These are phyloP conservation scores for Megathymus violae DNA, from an alignment of 1,140 invertebrate genomes.

Conservation along the genomic window DNA sequence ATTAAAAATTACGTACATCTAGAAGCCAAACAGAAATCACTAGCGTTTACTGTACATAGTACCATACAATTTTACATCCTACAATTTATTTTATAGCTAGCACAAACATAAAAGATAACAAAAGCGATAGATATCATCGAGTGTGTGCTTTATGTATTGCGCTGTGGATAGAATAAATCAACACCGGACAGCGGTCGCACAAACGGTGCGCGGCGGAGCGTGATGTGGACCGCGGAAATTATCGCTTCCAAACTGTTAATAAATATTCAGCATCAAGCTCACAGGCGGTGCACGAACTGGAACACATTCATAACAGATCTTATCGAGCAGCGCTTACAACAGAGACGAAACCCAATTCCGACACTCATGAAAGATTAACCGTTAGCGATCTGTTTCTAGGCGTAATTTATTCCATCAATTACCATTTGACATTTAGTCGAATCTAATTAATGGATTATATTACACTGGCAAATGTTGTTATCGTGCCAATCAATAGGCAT, in stretches of 20 bases:
- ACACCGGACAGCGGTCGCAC: conserved; percentile 42
- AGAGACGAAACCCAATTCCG: neutral
- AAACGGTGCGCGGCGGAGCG: conserved; percentile 50
- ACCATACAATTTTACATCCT: too few relatives aligned
- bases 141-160: conserved; percentile 26
- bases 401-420: conserved; percentile 22
- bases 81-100: too few relatives aligned
- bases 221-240: conserved; percentile 49
- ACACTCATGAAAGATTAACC: neutral
- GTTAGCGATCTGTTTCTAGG: neutral
- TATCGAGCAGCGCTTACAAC: neutral
- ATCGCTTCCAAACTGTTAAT: conserved; percentile 57
- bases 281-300: conserved; percentile 4
- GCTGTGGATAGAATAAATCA: conserved; percentile 44
- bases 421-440: conserved; percentile 23
- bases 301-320: conserved; percentile 2
- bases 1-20: too few relatives aligned
- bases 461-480: conserved; percentile 27
- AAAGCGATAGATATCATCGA: conserved; percentile 10
- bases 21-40: too few relatives aligned
- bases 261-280: conserved; percentile 47
- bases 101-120: neutral
- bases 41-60: too few relatives aligned
- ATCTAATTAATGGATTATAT: conserved; percentile 30
- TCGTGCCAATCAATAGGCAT: conserved; percentile 25